These are phyloP conservation scores for Python bivittatus DNA, from an alignment of 2,113 vertebrate genomes.

Conservation along the genomic window DNA sequence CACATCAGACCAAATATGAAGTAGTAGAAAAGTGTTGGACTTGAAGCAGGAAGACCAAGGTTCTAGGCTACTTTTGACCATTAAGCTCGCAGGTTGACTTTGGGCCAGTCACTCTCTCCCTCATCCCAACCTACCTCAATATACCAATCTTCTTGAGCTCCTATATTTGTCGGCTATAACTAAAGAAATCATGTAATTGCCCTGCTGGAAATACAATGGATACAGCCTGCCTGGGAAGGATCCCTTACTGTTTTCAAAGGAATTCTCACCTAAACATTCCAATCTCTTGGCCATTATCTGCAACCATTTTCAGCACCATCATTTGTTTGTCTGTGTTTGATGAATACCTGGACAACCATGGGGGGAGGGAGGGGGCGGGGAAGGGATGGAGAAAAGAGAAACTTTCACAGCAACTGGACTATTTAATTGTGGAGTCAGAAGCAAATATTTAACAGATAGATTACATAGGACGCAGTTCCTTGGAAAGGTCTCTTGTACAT, in stretches of 20 bases:
- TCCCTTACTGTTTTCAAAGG: not conserved
- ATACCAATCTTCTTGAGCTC: not conserved
- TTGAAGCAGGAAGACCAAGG: not conserved
- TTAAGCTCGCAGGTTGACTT: not conserved
- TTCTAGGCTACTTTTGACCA: not conserved
- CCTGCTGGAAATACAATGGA: not conserved
- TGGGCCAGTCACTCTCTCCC: not conserved
- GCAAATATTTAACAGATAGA: too few species aligned
- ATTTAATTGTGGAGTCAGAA: not conserved
- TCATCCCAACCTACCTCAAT: not conserved
- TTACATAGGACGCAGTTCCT: too few species aligned
- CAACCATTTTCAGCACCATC: constrained; percentile 87
- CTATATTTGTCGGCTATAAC: not conserved
- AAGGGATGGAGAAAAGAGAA: constrained; percentile 26
- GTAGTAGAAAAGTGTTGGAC: not conserved
- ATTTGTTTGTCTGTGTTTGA: constrained; percentile 87
- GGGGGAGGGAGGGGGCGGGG: not conserved
- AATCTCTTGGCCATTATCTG: constrained; percentile 79
- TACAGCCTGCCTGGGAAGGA: not conserved
- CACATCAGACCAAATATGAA: not conserved
- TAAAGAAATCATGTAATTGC: not conserved
- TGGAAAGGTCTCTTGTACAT: too few species aligned
- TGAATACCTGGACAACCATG: constrained; percentile 88
- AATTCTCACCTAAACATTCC: constrained; percentile 85
- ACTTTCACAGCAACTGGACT: not conserved